phyloP scores from a whole-genome alignment of 2,888 invertebrate genomes.

The Ryuthela nishihirai region DNA sequence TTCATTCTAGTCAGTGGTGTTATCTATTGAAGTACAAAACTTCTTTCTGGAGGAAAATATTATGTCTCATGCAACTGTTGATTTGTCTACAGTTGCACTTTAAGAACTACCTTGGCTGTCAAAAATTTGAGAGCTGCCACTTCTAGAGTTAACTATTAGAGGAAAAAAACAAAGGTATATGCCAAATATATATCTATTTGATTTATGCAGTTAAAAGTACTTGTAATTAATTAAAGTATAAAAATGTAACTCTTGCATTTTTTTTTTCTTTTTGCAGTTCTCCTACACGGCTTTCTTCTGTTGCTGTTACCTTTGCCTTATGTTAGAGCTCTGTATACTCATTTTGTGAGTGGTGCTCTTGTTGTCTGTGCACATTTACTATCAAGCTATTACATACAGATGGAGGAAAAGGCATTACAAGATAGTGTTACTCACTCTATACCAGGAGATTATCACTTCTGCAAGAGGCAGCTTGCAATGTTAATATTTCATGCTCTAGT shows the following conservation, averaged over 20 bases:
- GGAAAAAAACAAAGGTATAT: too few relatives aligned
- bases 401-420: conserved; percentile 42
- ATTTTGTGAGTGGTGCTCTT: conserved; percentile 52
- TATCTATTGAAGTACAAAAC: too few relatives aligned
- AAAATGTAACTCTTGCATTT: not conserved
- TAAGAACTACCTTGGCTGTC: too few relatives aligned
- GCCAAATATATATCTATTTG: too few relatives aligned
- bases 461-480: conserved; percentile 48
- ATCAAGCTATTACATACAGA: conserved; percentile 52
- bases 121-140: too few relatives aligned
- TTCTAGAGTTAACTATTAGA: too few relatives aligned
- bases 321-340: conserved; percentile 55
- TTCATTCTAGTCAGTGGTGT: too few relatives aligned
- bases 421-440: conserved; percentile 40
- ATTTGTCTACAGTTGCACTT: too few relatives aligned
- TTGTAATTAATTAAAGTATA: not conserved
- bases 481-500: conserved; percentile 49
- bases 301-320: conserved; percentile 54
- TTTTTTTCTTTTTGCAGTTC: conserved; percentile 49
- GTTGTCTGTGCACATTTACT: conserved; percentile 53
- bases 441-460: conserved; percentile 45
- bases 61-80: too few relatives aligned
- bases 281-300: conserved; percentile 53
- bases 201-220: not conserved
- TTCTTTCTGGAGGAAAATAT: too few relatives aligned